A percentile compares a stretch with the other conserved stretches of the same genome.
These are phyloP conservation scores for Babyrousa celebensis DNA, from an alignment of 2,797 vertebrate species.

Conservation along the genomic window DNA sequence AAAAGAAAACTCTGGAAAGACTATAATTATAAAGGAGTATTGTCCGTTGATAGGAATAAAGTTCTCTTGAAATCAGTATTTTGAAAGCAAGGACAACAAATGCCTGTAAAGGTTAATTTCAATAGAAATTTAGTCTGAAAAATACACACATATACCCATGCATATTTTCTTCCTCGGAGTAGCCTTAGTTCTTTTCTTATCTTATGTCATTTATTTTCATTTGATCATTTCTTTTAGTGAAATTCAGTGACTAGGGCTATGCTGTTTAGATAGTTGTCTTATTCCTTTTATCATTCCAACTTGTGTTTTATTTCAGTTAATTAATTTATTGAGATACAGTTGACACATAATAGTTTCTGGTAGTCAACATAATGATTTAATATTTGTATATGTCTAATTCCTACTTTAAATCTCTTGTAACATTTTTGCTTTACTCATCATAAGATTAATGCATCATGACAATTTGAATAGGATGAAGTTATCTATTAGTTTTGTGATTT, in stretches of 20 bases:
- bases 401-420: slow-evolving; percentile 2
- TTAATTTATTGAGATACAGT: neutral
- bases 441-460: neutral
- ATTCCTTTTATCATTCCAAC: neutral
- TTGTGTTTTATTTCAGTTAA: neutral
- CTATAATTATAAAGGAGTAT: neutral
- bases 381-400: neutral
- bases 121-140: slow-evolving; percentile 56
- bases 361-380: neutral
- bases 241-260: neutral
- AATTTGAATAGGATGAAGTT: neutral
- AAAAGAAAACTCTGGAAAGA: neutral
- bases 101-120: slow-evolving; percentile 24
- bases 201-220: neutral
- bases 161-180: neutral
- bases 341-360: neutral
- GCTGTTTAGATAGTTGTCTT: neutral
- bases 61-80: slow-evolving; percentile 48
- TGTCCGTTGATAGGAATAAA: neutral
- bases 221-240: neutral
- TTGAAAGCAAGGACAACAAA: slow-evolving; percentile 51
- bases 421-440: slow-evolving; percentile 56
- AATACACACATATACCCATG: neutral
- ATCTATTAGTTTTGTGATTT: neutral
- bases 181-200: neutral